phyloP scores from a whole-genome alignment of 1,140 invertebrate species.

The Vanessa tameamea region DNA sequence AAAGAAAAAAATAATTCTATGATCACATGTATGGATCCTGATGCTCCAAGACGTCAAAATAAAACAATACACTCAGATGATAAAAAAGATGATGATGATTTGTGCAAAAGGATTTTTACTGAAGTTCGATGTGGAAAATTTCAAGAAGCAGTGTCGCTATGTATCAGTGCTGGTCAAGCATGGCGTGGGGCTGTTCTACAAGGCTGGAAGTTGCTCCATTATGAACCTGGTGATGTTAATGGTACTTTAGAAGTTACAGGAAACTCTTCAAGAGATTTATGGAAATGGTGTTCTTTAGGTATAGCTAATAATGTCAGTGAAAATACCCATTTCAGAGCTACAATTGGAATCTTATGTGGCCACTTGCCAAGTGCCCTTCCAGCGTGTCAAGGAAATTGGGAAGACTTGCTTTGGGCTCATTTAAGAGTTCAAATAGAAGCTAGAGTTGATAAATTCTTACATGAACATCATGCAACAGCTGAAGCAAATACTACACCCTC shows the following conservation, averaged over 20 bases:
- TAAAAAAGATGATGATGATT: constrained; percentile 90
- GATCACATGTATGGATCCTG: constrained; percentile 93
- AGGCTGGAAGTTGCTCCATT: constrained; percentile 89
- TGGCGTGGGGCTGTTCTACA: constrained; percentile 94
- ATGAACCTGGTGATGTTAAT: constrained; percentile 74
- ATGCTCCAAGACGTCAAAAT: constrained; percentile 91
- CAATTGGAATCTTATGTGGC: constrained; percentile 91
- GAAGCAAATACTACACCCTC: constrained; percentile 80
- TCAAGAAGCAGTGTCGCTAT: constrained; percentile 91
- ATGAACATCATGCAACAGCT: constrained; percentile 77
- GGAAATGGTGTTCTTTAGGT: constrained; percentile 92
- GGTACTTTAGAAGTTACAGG: constrained; percentile 85
- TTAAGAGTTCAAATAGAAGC: constrained; percentile 91
- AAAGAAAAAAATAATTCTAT: constrained; percentile 70
- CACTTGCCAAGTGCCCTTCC: constrained; percentile 88
- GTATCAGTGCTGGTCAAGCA: constrained; percentile 91
- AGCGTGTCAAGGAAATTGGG: constrained; percentile 88
- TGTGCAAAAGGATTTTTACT: constrained; percentile 86
- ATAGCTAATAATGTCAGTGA: constrained; percentile 82
- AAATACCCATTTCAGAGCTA: constrained; percentile 84
- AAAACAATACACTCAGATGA: constrained; percentile 93
- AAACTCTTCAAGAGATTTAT: constrained; percentile 93
- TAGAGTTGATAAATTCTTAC: constrained; percentile 88
- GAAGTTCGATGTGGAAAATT: constrained; percentile 92
- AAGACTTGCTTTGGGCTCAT: constrained; percentile 95